Conservation (phyloP, 2,113 vertebrate species). For the Elaphurus davidianus region DNA sequence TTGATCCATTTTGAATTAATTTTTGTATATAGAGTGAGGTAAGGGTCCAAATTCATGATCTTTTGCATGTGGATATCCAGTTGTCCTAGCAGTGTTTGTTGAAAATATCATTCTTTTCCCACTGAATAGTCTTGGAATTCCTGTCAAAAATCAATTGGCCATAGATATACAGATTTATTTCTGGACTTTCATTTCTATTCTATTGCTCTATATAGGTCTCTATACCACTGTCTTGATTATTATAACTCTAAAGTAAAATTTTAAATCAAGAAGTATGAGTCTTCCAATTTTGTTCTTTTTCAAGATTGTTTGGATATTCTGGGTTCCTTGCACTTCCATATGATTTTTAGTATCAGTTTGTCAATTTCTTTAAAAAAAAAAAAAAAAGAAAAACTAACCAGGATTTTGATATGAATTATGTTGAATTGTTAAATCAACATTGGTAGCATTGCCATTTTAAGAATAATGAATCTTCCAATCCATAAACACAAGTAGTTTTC, state of each 20-base stretch:
- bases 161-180: neutral
- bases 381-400: neutral
- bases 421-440: neutral
- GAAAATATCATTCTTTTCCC: neutral
- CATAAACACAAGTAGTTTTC: neutral
- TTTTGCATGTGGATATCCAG: neutral
- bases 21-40: neutral
- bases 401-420: neutral
- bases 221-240: too few relatives aligned
- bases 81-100: neutral
- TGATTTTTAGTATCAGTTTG: neutral
- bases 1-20: neutral
- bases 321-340: neutral
- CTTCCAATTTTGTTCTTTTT: neutral
- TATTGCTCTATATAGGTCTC: neutral
- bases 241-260: neutral
- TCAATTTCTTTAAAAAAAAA: neutral
- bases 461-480: neutral
- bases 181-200: neutral
- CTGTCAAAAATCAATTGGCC: neutral
- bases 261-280: neutral
- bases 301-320: neutral
- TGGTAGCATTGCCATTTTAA: neutral
- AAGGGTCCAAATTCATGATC: neutral
- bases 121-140: neutral